Conservation (phyloP, 1,140 invertebrate species). For the Dreissena rostriformis region DNA sequence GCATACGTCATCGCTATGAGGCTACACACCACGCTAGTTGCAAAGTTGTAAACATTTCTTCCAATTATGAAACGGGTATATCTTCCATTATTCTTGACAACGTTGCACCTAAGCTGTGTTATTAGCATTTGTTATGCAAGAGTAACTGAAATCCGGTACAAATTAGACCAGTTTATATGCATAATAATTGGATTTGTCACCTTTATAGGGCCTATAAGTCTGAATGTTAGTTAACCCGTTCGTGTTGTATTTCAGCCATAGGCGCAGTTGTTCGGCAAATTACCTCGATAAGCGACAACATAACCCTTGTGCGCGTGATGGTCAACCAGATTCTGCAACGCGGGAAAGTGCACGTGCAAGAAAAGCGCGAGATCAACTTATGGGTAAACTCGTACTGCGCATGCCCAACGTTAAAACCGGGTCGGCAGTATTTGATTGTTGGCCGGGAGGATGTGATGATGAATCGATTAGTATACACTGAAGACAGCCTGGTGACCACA, state of each 20-base stretch:
- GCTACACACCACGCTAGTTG: too few relatives aligned
- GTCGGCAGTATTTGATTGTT: constrained; percentile 46
- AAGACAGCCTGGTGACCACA: constrained; percentile 29
- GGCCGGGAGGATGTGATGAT: constrained; percentile 32
- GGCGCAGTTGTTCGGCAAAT: constrained; percentile 18
- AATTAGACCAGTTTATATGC: too few relatives aligned
- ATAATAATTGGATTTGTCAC: too few relatives aligned
- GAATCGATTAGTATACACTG: constrained; percentile 27
- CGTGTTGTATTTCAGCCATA: constrained; percentile 30
- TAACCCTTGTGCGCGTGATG: constrained; percentile 23
- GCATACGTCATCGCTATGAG: too few relatives aligned
- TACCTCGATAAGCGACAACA: constrained; percentile 29
- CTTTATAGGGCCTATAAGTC: too few relatives aligned
- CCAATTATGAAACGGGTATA: too few relatives aligned
- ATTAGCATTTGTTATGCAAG: too few relatives aligned
- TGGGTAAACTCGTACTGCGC: constrained; percentile 39
- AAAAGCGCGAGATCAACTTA: constrained; percentile 33
- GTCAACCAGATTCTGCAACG: constrained; percentile 36
- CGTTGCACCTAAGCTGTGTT: too few relatives aligned
- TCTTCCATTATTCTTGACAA: too few relatives aligned
- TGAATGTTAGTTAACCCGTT: too few relatives aligned
- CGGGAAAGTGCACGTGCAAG: constrained; percentile 45
- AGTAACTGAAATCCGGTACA: too few relatives aligned
- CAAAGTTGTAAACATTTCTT: too few relatives aligned
- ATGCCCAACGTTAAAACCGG: constrained; percentile 23